These are phyloP conservation scores for Trichonephila clavata DNA, from an alignment of 1,140 invertebrate species.

Conservation along the genomic window DNA sequence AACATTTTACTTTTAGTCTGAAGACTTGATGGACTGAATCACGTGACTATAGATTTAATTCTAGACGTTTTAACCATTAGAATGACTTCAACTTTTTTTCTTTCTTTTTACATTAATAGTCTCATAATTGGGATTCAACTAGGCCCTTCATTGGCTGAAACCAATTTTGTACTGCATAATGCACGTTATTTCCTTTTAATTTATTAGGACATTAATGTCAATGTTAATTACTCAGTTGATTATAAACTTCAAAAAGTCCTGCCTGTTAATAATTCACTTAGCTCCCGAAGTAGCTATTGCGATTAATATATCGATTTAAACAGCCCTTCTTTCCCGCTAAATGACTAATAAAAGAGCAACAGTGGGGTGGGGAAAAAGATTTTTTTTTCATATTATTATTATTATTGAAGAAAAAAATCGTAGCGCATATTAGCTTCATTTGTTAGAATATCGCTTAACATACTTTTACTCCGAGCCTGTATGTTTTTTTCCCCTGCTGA, in stretches of 20 bases:
- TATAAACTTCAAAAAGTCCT: conserved; percentile 64
- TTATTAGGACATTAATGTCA: conserved; percentile 66
- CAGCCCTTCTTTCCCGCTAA: conserved; percentile 6
- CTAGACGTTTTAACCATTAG: conserved; percentile 18
- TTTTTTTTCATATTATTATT: conserved; percentile 61
- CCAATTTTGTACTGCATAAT: conserved; percentile 32
- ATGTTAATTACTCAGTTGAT: conserved; percentile 66
- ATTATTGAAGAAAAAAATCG: conserved; percentile 44
- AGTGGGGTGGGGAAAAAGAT: conserved; percentile 19
- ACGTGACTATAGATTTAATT: neutral
- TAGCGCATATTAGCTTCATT: conserved; percentile 73
- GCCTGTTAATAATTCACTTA: conserved; percentile 71
- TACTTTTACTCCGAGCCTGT: conserved; percentile 41
- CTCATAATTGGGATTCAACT: conserved; percentile 33
- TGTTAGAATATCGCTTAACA: conserved; percentile 76
- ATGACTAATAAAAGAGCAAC: conserved; percentile 71
- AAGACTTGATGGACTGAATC: neutral
- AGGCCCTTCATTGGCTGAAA: conserved; percentile 23
- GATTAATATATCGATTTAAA: conserved; percentile 73
- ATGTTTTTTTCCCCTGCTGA: conserved; percentile 34
- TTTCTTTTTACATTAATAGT: conserved; percentile 50
- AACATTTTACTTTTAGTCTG: neutral
- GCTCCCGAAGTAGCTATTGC: conserved; percentile 56
- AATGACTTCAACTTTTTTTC: neutral
- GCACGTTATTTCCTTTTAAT: conserved; percentile 44